Evolutionary conservation across 2,113 vertebrate genomes (phyloP), one percentile per base, ranked within the genome.

Genomic region (Papio anubis): DNA sequence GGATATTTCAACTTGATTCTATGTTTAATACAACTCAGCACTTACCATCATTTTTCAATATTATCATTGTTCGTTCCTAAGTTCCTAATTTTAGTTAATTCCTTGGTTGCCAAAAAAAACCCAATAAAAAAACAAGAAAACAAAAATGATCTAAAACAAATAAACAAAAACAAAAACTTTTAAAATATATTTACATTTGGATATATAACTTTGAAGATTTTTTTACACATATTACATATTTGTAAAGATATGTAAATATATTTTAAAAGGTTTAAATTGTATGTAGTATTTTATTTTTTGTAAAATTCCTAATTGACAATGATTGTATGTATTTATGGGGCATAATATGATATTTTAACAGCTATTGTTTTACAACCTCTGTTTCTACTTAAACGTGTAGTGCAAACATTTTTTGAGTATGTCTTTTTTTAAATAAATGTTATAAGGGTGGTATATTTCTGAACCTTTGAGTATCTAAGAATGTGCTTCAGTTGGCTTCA

Each of bases 401-500:
- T 83, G 9, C 27, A 87, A 90, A 72, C 3, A 35, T 86, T 82
- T 94, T 55, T 70, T 90, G 16, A 90, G 10, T n/a, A 18, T 72
- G 21, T 81, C 8, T 64, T 73, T 70, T 80, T 57, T 68, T 21
- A 2, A 68, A 25, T 72, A 93, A 78, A 30, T 85, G 27, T 89
- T 90, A 23, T 8, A 57, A 87, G 57, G 81, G 14, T 90, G 38
- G 40, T 85, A 88, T 75, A n/a, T 48, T 92, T 92, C 20, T 85
- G 61, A 88, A 27, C 5, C 55, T 92, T 94, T 78, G 68, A 55
- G 32, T 93, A 59, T 84, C 76, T 91, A 70, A 91, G 25, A 50
- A 61, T 61, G 73, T 61, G 86, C 76, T 95, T 95, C 52, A 52
- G 5, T 91, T 97, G 61, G 23, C 40, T 91, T 95, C 48, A 52